Conservation (phyloP, 1,140 invertebrate genomes). For the Ceratosolen solmsi region DNA sequence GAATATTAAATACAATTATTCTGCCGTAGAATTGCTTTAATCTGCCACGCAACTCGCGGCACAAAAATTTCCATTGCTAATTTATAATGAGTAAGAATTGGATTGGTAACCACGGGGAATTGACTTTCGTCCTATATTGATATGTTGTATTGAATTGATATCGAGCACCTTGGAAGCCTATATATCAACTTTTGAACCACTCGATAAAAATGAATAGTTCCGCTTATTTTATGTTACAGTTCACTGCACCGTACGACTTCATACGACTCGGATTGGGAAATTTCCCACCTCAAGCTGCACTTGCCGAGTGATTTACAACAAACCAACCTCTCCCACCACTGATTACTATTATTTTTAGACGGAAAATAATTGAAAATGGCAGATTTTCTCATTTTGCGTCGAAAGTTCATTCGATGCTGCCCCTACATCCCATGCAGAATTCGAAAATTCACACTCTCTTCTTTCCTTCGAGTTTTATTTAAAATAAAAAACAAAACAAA, state of each 20-base stretch:
- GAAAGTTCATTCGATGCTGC: neutral
- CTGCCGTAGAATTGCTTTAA: too few species aligned
- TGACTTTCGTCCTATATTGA: neutral
- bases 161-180: neutral
- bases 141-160: neutral
- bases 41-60: too few species aligned
- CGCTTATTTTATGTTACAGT: neutral
- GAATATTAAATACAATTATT: too few species aligned
- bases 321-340: neutral
- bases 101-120: too few species aligned
- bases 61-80: too few species aligned
- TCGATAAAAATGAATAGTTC: conserved; percentile 1
- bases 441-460: neutral
- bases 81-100: too few species aligned
- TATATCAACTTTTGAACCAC: neutral
- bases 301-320: neutral
- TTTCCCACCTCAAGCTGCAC: too few species aligned
- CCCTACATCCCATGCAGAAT: neutral
- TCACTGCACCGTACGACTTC: neutral
- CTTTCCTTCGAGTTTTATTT: neutral
- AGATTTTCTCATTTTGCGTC: neutral
- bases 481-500: neutral
- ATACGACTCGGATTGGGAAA: neutral
- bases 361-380: neutral
- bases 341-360: neutral